phyloP scores from a whole-genome alignment of 53 echinoderm and acorn worm genomes.

The Zoroaster sp. region DNA sequence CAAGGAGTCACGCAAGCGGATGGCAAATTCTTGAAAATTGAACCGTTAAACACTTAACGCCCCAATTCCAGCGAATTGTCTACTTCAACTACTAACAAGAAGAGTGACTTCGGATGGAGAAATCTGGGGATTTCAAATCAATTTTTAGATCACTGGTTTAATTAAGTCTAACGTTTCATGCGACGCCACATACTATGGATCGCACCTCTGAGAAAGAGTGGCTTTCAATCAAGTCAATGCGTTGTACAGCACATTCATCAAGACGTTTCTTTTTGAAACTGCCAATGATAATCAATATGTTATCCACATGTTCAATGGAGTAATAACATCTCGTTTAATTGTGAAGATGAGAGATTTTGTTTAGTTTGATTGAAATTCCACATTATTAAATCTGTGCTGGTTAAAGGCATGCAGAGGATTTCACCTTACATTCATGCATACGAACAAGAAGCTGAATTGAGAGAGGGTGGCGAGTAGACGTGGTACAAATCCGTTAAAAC shows the following conservation, averaged over 20 bases:
- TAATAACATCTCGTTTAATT: not conserved
- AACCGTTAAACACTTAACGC: not conserved
- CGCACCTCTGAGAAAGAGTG: not conserved
- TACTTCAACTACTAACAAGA: not conserved
- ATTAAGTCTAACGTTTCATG: too few relatives aligned
- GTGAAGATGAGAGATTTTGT: not conserved
- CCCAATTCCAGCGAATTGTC: not conserved
- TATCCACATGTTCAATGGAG: not conserved
- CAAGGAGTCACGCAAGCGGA: not conserved
- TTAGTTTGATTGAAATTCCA: too few relatives aligned
- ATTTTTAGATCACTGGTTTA: not conserved
- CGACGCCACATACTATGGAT: too few relatives aligned
- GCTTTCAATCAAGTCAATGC: not conserved
- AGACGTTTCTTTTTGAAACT: not conserved
- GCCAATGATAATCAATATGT: not conserved
- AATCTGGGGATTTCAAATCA: not conserved
- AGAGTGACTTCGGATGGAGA: not conserved
- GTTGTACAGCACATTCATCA: not conserved
- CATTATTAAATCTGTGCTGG: too few relatives aligned
- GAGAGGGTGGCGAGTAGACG: too few relatives aligned
- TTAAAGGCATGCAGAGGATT: too few relatives aligned
- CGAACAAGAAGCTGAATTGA: too few relatives aligned
- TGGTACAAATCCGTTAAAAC: too few relatives aligned
- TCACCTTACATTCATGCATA: too few relatives aligned
- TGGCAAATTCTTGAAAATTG: not conserved